phyloP scores from a whole-genome alignment of 2,113 vertebrate genomes.

The pig (Sus scrofa) region T2T-Sscrofa CM000827.6:97058001-97058500 shows the following conservation, averaged over 20 bases:
- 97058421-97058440: background rate
- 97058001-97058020: background rate
- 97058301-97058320: background rate
- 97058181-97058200: background rate
- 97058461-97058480: background rate
- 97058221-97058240: background rate
- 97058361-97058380: background rate
- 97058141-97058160: background rate
- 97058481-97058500: background rate
- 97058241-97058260: background rate
- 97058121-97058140: background rate
- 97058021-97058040: background rate
- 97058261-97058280: background rate
- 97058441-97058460: background rate
- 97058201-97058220: background rate
- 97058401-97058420: background rate
- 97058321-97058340: slow-evolving; percentile 28
- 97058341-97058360: background rate
- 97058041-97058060: background rate
- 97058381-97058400: background rate
- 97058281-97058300: background rate
- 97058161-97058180: background rate
- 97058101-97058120: background rate
- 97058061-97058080: background rate
- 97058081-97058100: background rate